phyloP scores from a whole-genome alignment of 2,113 vertebrate genomes.

The Penelope pileata region DNA sequence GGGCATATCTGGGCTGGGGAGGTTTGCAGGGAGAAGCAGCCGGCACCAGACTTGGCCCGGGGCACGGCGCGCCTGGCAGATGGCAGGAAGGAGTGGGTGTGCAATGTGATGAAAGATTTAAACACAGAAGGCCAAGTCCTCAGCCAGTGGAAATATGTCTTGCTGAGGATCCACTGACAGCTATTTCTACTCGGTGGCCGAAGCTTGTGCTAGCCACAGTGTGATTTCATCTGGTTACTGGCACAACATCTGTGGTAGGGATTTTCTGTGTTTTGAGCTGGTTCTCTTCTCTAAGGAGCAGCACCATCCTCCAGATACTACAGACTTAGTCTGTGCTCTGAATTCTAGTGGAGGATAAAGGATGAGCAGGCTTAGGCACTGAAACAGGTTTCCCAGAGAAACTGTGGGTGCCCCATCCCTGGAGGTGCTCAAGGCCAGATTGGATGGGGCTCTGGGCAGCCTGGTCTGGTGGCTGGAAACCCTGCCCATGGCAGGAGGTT shows the following conservation, averaged over 20 bases:
- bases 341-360: neutral
- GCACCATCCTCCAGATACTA: constrained; percentile 5
- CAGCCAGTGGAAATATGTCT: constrained; percentile 20
- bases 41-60: constrained; percentile 45
- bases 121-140: constrained; percentile 51
- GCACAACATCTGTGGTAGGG: neutral
- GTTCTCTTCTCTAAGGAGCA: neutral
- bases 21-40: constrained; percentile 28
- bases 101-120: neutral
- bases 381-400: too few species aligned
- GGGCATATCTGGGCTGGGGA: constrained; percentile 27
- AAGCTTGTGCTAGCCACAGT: neutral
- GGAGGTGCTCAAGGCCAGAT: too few species aligned
- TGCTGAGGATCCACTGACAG: neutral
- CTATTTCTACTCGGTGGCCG: neutral
- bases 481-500: too few species aligned
- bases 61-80: constrained; percentile 48
- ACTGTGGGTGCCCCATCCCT: too few species aligned
- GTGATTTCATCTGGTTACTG: neutral
- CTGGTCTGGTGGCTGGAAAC: too few species aligned
- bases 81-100: constrained; percentile 46
- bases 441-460: too few species aligned
- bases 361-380: neutral
- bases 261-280: neutral
- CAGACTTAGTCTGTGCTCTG: neutral